Conservation (phyloP, 2,888 invertebrate genomes). For the Chloromyia formosa region DNA sequence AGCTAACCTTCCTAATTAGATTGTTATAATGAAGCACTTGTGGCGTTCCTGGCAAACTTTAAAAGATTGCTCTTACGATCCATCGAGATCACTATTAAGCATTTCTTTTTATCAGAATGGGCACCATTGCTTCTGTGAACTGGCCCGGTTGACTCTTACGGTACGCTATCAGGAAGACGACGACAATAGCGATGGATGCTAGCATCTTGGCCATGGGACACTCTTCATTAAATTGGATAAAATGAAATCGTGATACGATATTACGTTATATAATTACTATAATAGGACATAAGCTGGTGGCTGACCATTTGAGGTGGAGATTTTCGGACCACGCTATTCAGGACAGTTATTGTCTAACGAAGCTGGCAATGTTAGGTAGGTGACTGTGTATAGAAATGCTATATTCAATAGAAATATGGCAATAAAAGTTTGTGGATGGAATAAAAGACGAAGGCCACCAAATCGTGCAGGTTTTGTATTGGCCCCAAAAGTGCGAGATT, state of each 20-base stretch:
- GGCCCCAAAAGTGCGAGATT: no score
- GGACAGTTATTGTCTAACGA: background rate
- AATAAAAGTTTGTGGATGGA: no score
- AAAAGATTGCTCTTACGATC: slow-evolving; percentile 23
- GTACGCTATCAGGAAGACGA: slow-evolving; percentile 28
- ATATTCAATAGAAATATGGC: no score
- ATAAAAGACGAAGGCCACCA: no score
- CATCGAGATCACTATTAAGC: slow-evolving; percentile 21
- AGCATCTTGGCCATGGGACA: slow-evolving; percentile 38
- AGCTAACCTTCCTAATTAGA: slow-evolving; percentile 53
- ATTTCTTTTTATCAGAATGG: slow-evolving; percentile 18
- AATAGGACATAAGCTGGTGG: slow-evolving; percentile 30
- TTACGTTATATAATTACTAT: slow-evolving; percentile 44
- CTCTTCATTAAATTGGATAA: slow-evolving; percentile 54
- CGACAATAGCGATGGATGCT: slow-evolving; percentile 36
- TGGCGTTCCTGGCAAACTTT: slow-evolving; percentile 49
- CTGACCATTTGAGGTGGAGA: slow-evolving; percentile 30
- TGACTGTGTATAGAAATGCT: no score
- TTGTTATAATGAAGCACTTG: slow-evolving; percentile 54
- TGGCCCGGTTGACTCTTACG: slow-evolving; percentile 9
- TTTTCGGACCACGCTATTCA: background rate
- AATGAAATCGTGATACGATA: slow-evolving; percentile 54
- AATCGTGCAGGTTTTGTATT: no score
- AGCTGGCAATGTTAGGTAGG: no score
- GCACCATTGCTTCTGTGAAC: background rate